Evolutionary conservation across 2,113 vertebrate genomes (phyloP).

Genomic region (Rhinichthys klamathensis): DNA sequence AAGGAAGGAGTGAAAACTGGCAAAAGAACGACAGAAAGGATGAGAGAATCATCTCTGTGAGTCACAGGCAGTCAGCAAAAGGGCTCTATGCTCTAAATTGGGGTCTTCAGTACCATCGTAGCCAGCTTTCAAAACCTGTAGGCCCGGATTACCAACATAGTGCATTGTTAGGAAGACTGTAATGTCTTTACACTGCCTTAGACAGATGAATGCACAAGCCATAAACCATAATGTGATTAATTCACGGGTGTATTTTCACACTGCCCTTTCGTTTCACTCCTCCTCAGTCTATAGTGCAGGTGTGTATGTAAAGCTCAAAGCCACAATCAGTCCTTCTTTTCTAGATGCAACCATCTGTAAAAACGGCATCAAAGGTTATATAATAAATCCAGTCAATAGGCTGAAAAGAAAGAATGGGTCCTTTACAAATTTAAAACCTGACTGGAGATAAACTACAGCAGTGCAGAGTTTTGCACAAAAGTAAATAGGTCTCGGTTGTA

Average conservation of each 20-base stretch:
- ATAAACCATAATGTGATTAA: slow-evolving; percentile 18
- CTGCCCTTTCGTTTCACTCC: slow-evolving; percentile 7
- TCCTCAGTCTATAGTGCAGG: neutral
- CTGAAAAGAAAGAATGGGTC: slow-evolving; percentile 1
- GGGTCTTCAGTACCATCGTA: slow-evolving; percentile 30
- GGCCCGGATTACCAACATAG: slow-evolving; percentile 38
- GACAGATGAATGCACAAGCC: slow-evolving; percentile 10
- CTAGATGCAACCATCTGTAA: neutral
- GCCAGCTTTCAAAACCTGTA: slow-evolving; percentile 16
- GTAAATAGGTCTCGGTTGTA: neutral
- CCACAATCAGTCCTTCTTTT: neutral
- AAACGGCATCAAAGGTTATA: neutral
- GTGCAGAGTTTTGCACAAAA: neutral
- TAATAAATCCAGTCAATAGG: slow-evolving; percentile 8
- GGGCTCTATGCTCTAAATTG: slow-evolving; percentile 21
- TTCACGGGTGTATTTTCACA: slow-evolving; percentile 12
- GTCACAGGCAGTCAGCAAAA: slow-evolving; percentile 27
- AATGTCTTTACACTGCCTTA: neutral
- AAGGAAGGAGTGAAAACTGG: neutral
- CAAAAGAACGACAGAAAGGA: neutral
- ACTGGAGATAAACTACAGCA: neutral
- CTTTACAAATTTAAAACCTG: neutral
- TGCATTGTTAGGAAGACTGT: slow-evolving; percentile 25
- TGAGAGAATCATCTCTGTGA: slow-evolving; percentile 8
- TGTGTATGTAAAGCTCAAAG: neutral